These are phyloP conservation scores for Bombycilla garrulus DNA, from an alignment of 2,113 vertebrate genomes.

Conservation along the genomic window DNA sequence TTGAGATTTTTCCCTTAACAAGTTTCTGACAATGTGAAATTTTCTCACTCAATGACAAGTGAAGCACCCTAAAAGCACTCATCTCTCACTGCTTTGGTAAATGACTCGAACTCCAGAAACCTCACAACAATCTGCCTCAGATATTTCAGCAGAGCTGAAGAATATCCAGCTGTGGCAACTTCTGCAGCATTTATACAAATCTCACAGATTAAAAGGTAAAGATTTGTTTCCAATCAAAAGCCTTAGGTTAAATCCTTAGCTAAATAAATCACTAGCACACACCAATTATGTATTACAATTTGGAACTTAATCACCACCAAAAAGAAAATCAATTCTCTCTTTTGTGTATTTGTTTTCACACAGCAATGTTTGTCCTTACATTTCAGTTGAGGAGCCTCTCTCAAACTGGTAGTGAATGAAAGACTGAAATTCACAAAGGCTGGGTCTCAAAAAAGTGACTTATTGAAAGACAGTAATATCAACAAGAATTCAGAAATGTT, in stretches of 20 bases:
- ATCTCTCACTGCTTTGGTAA: background rate
- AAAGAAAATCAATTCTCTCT: background rate
- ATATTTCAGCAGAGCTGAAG: background rate
- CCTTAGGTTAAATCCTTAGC: background rate
- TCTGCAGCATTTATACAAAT: background rate
- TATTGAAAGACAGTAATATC: background rate
- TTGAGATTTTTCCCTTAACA: background rate
- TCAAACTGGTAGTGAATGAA: background rate
- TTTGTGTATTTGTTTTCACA: background rate
- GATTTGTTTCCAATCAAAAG: background rate
- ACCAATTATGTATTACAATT: background rate
- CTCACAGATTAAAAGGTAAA: background rate
- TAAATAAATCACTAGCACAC: background rate
- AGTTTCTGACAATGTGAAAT: background rate
- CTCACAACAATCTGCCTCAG: background rate
- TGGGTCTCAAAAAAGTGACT: background rate
- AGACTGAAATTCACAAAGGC: background rate
- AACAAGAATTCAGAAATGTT: background rate
- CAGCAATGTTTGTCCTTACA: background rate
- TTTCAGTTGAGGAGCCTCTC: background rate
- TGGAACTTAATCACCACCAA: background rate
- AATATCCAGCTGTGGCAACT: background rate
- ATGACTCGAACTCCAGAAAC: background rate
- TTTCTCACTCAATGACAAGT: slow-evolving; percentile 16
- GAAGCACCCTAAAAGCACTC: background rate